Conservation (phyloP, 2,113 vertebrate species). For the Ciconia stormi region DNA sequence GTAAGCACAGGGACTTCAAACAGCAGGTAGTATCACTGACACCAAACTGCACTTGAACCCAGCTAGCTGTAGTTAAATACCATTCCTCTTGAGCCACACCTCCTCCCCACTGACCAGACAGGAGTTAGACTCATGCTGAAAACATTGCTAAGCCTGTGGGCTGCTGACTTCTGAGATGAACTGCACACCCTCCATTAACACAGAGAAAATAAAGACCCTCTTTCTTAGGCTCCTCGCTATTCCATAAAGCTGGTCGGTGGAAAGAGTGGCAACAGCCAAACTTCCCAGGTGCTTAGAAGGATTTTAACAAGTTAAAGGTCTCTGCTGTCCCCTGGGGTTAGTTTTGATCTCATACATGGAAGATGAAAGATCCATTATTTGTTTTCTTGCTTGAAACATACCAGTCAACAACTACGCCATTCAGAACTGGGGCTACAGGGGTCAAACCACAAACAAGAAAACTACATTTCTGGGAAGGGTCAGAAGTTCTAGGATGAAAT, state of each 20-base stretch:
- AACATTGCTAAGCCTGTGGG: neutral
- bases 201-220: neutral
- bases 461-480: neutral
- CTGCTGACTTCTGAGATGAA: neutral
- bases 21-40: neutral
- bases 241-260: neutral
- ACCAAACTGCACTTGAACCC: neutral
- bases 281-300: neutral
- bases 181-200: neutral
- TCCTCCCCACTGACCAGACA: neutral
- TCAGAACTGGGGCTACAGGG: neutral
- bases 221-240: neutral
- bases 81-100: neutral
- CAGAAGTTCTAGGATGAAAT: neutral
- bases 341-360: neutral
- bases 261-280: neutral
- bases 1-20: neutral
- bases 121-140: neutral
- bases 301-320: neutral
- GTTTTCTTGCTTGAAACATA: neutral
- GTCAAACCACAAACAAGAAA: neutral
- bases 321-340: neutral
- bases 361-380: neutral
- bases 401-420: neutral
- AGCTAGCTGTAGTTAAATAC: neutral